Evolutionary conservation across 2,797 vertebrate genomes (phyloP), one percentile per base, ranked within the genome.

Genomic region (Falco naumanni): DNA sequence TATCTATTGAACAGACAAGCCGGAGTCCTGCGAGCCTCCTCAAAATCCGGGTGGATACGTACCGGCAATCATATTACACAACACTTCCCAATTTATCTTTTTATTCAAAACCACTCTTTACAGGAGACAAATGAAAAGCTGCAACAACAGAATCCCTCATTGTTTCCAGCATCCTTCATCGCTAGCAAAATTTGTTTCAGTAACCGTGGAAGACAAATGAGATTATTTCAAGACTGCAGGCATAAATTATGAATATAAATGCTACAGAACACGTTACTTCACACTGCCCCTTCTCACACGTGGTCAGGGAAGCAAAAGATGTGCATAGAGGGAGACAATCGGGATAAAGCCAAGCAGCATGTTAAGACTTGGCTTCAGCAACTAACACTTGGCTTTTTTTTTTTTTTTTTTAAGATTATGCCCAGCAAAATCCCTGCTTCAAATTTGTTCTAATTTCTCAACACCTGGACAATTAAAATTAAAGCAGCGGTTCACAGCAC

Each of bases 221-320:
- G 94, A 96, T 94, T 94, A 96, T 88, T 96, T 86, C 91, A 92
- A 76, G 95, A 72, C 87, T 69, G 63, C 51, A 76, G 84, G 90
- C 76, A 89, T 89, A 96, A 96, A 95, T 97, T 97, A 96, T 66
- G 90, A 92, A 93, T 88, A 95, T 59, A 93, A 94, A 95, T 61
- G 63, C 39, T 31, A 77, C 2, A 1, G 59, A 91, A 47, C 6
- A 85, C 6, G 12, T 48, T 86, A 65, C 54, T 88, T 89, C 79
- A 50, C 15, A 2, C 85, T 93, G 93, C n/a, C 93, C 88, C 70
- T 88, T 84, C 71, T 41, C 53, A 77, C 66, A 33, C 1, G 0
- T 0, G 50, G 79, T 84, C 82, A 48, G 65, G 39, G 82, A 94
- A 94, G 81, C 70, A 79, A 92, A 90, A 68, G 76, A 51, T 0